Conservation (phyloP, 2,797 vertebrate species). For the Sebastes vulpes region DNA sequence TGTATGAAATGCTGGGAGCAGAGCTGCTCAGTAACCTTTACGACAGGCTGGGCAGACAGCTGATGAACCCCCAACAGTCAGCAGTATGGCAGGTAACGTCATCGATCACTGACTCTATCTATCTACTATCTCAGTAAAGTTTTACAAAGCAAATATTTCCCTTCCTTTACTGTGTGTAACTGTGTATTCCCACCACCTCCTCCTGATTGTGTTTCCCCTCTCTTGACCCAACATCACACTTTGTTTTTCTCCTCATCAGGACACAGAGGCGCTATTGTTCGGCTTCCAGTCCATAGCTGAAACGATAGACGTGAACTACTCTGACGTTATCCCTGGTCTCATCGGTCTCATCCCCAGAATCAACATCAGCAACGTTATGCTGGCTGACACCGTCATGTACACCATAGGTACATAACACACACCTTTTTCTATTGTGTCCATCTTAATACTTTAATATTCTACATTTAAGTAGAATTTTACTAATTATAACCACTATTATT, state of each 20-base stretch:
- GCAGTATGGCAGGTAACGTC: slow-evolving; percentile 93
- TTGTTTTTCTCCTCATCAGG: slow-evolving; percentile 75
- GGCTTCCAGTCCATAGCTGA: slow-evolving; percentile 99
- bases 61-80: slow-evolving; percentile 91
- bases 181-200: neutral
- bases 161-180: neutral
- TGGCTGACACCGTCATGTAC: slow-evolving; percentile 98
- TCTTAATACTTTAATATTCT: neutral
- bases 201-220: neutral
- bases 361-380: slow-evolving; percentile 95
- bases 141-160: neutral
- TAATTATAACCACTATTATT: neutral
- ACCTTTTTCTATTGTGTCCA: rapidly evolving
- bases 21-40: slow-evolving; percentile 98
- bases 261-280: slow-evolving; percentile 95
- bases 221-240: neutral
- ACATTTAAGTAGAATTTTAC: neutral
- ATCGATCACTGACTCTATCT: neutral
- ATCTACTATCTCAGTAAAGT: neutral
- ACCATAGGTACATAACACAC: slow-evolving; percentile 89
- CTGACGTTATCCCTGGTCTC: slow-evolving; percentile 96
- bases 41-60: slow-evolving; percentile 92
- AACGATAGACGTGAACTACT: slow-evolving; percentile 98
- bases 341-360: slow-evolving; percentile 97
- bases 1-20: slow-evolving; percentile 97